Evolutionary conservation across 2,888 invertebrate genomes (phyloP), one percentile per base, ranked within the genome.

Genomic region (Siphlonurus alternatus): DNA sequence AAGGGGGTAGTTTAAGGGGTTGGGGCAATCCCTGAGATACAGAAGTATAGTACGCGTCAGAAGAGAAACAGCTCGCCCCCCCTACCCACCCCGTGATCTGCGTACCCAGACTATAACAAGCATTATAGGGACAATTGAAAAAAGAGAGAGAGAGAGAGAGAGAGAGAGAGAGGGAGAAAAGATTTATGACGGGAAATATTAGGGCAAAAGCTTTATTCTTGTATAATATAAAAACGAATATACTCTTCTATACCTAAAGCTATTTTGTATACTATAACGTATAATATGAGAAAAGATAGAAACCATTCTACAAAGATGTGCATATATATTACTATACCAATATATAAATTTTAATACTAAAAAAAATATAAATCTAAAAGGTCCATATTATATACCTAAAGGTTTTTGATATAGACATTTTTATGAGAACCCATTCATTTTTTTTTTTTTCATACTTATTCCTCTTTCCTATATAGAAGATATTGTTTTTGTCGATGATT

Each of bases 131-230:
- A 59, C 20, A 59, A 59, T 59, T 20, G 59, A 59, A 22, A 22
- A 59, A 59, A 25, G 61, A 25, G 15, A 38, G 61, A 61, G 38
- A 22, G 59, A 20, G 59, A 61, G 23, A 61, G 20, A 61, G 61
- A 25, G 25, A 25, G n/a, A 10, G 18, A 10, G 61, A 25, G 61
- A 61, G 61, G 25, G 24, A 61, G 25, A 24, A 38, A 38, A 38
- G 38, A 38, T 38, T 38, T 38, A 38, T 38, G 38, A 38, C 38
- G 15, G 38, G 38, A 38, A 38, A 38, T 38, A 38, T 38, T 38
- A 38, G 15, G 38, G 38, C 38, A 38, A 38, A 38, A 38, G 38
- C 38, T 38, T 38, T 38, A 38, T 38, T 38, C 38, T 38, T 38
- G 38, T 38, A 38, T 38, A 38, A 38, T 38, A 38, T 38, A 38